phyloP scores from a whole-genome alignment of 2,797 vertebrate genomes.

The Prunella strophiata region DNA sequence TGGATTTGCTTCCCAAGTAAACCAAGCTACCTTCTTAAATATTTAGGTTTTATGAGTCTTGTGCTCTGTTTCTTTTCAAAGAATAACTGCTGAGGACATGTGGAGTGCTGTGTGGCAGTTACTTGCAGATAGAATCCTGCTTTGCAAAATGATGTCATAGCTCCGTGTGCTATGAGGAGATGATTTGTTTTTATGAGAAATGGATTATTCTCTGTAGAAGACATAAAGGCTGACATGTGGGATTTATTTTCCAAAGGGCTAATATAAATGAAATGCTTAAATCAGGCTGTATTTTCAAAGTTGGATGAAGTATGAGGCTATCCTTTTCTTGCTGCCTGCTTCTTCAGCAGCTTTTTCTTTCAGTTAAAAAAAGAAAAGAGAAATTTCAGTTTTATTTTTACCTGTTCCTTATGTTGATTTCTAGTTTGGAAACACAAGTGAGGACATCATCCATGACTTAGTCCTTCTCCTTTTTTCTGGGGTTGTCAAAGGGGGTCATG shows the following conservation, averaged over 20 bases:
- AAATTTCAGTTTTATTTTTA: neutral
- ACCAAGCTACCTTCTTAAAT: rapidly evolving
- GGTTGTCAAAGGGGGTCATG: neutral
- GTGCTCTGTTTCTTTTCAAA: neutral
- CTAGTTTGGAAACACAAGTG: neutral
- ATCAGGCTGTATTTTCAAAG: neutral
- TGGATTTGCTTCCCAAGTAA: neutral
- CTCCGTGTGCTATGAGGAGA: neutral
- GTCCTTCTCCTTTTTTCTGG: neutral
- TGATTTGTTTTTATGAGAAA: neutral
- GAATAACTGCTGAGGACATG: neutral
- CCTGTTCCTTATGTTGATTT: neutral
- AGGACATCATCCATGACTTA: rapidly evolving
- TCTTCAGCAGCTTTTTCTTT: neutral
- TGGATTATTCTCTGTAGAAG: neutral
- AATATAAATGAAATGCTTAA: neutral
- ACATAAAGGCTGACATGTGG: neutral
- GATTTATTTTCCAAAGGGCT: neutral
- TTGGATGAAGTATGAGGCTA: neutral
- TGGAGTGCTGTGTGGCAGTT: neutral
- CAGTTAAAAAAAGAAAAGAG: neutral
- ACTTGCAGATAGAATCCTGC: neutral
- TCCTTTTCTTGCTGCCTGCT: neutral
- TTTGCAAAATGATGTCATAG: neutral
- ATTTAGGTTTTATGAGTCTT: rapidly evolving